These are phyloP conservation scores for Aeoliscus strigatus DNA, from an alignment of 2,797 vertebrate genomes.

Conservation along the genomic window DNA sequence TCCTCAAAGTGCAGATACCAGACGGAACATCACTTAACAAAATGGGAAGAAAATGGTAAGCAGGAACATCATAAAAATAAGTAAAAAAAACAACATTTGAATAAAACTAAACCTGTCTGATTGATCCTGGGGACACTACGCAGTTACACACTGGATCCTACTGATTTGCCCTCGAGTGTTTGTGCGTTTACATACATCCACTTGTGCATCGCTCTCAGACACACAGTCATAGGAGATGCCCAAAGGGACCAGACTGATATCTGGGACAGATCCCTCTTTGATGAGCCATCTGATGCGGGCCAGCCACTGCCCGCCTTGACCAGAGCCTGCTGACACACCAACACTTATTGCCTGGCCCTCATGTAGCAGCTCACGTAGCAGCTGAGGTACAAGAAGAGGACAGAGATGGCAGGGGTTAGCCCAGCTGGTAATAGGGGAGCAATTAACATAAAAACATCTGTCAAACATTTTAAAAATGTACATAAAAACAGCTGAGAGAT, in stretches of 20 bases:
- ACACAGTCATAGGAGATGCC: conserved; percentile 81
- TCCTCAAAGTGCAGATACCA: conserved; percentile 33
- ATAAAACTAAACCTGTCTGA: conserved; percentile 20
- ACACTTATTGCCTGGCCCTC: conserved; percentile 79
- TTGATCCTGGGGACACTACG: conserved; percentile 19
- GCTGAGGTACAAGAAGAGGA: conserved; percentile 56
- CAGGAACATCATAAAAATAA: conserved; percentile 7
- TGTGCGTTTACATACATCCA: conserved; percentile 29
- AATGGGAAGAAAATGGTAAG: conserved; percentile 20
- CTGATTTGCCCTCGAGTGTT: conserved; percentile 12
- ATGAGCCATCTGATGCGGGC: conserved; percentile 69
- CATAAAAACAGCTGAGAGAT: conserved; percentile 18
- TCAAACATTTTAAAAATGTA: conserved; percentile 29
- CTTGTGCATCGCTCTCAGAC: conserved; percentile 45
- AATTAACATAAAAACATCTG: conserved; percentile 29
- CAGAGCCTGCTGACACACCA: conserved; percentile 74
- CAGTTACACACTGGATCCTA: conserved; percentile 22
- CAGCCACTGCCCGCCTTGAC: conserved; percentile 76
- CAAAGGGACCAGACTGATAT: conserved; percentile 80
- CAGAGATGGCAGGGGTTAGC: conserved; percentile 2
- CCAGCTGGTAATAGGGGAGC: conserved; percentile 7
- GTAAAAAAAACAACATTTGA: conserved; percentile 13
- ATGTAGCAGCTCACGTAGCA: conserved; percentile 77
- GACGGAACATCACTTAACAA: conserved; percentile 18
- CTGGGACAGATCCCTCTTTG: conserved; percentile 61